Percentiles rank a stretch among this genome's conserved stretches.
Conservation (phyloP, 1,140 invertebrate genomes). For the Muscidifurax raptorellus region DNA sequence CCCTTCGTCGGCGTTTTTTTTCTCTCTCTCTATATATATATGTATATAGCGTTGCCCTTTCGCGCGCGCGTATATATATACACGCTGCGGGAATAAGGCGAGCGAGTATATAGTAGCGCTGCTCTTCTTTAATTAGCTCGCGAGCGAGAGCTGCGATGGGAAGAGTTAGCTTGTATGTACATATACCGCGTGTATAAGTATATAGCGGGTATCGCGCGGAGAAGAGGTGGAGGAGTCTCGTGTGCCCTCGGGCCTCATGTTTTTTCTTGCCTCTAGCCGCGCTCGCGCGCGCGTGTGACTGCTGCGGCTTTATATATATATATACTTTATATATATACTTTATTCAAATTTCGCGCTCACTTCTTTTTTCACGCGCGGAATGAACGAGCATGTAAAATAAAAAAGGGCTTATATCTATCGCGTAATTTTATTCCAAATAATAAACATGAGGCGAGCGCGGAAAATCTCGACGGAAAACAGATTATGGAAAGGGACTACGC, state of each 20-base stretch:
- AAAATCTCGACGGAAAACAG: too few relatives aligned
- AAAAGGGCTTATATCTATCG: too few relatives aligned
- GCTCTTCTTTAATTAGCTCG: slow-evolving; percentile 48
- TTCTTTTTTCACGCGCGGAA: too few relatives aligned
- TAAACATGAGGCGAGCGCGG: too few relatives aligned
- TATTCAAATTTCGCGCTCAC: too few relatives aligned
- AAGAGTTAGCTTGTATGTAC: slow-evolving; percentile 11
- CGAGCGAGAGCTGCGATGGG: slow-evolving; percentile 8
- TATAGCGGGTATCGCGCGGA: neutral
- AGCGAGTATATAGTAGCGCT: slow-evolving; percentile 5
- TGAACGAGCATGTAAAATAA: too few relatives aligned
- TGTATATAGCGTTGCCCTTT: neutral
- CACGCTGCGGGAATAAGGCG: neutral
- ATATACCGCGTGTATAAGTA: neutral
- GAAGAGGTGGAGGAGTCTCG: neutral
- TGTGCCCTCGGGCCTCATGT: neutral
- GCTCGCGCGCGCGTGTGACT: neutral
- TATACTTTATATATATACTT: too few relatives aligned
- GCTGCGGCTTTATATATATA: too few relatives aligned
- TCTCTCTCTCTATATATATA: slow-evolving; percentile 11
- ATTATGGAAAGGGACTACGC: too few relatives aligned
- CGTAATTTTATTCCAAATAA: too few relatives aligned
- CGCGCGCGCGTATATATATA: neutral
- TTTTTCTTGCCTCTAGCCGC: too few relatives aligned
- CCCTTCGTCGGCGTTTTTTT: neutral